Evolutionary conservation across 1,140 invertebrate genomes (phyloP), one percentile per base, ranked within the genome.

Genomic region (Temnothorax nylanderi): DNA sequence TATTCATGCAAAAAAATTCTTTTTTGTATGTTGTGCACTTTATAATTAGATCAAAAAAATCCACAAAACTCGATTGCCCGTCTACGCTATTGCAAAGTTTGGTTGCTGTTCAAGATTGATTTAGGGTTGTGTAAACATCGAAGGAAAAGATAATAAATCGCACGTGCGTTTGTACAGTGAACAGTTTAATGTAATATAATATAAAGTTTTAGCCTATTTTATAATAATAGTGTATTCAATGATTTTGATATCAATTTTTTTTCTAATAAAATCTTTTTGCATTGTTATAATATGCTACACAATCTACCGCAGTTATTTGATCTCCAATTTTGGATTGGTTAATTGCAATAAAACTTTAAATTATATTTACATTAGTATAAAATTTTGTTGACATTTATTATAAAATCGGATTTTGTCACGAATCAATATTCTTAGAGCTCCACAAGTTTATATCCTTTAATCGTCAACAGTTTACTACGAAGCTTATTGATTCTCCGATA

Each of bases 31-130:
- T 51, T 18, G 3, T 37, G 37, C 5, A 4, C 13, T 44, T 47
- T 67, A 2, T 4, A 18, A 44, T 7, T 32, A 34, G 37, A 37
- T 34, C 0, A 18, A 75, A 75, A 21, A 56, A 37, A 21, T 10
- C 6, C 3, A 6, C 10, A 6, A 75, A 32, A 32, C 16, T 49
- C 5, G 5, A 89, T 69, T 34, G 37, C n/a, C 49, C 60, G 72
- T 58, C 80, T 93, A 93, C 92, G 92, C 92, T 91, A 92, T 87
- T 93, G 92, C 67, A 11, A 4, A 69, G 88, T 91, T 86, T 86
- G 90, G 26, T 87, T 87, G 88, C 86, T 91, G 91, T 88, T 91
- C 88, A 91, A 89, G 89, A 87, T 74, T 77, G 88, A 65, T 7
- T 67, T 69, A 69, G 65, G 87, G 37, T 74, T 78, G 67, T 86